Evolutionary conservation across 2,888 invertebrate genomes (phyloP), one percentile per base, ranked within the genome.

Genomic region (Chaetogeoica ovagalla): DNA sequence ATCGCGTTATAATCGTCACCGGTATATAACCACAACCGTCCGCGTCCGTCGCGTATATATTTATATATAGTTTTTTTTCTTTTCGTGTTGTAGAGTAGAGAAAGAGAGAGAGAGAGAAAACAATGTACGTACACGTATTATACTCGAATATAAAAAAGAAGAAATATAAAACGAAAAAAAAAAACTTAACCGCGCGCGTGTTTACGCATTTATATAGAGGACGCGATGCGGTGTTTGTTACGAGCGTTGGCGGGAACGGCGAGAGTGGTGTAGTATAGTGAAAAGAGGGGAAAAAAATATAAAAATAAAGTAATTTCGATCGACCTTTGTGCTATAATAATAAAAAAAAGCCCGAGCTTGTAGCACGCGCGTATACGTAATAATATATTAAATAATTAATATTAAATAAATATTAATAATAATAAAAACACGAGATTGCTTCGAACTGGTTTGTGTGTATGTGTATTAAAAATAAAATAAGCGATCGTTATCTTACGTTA

Each of bases 381-480:
- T 30, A 4, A 1, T 30, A 30, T 30, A 30, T 30, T 30, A 30
- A n/a, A 30, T 30, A 30, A 30, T 30, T 30, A 30, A 30, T 30
- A 30, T 30, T 30, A 30, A 30, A 30, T 30, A 30, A 15, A 39
- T 55, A 39, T 39, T 55, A 63, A 65, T 55, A 74, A 74, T 65
- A 63, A 63, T 74, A 52, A 74, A 73, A 74, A 74, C 21, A 63
- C 73, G n/a, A n/a, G 63, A 55, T 37, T 30, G 17, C 52, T 63
- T 74, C 63, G 73, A 74, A 74, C 73, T 74, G 73, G 73, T 74
- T 63, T 71, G 15, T 21, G 21, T 59, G 15, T 52, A n/a, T 30
- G 19, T 30, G 23, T 13, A 2, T 68, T 30, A 30, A 19, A 9
- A 19, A 9, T 19, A 52, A 23, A 1, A n/a, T 43, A 59, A 17